Base-by-base conservation (phyloP, 1,140 invertebrate genomes). In the Bathynomus jamesi region DNA sequence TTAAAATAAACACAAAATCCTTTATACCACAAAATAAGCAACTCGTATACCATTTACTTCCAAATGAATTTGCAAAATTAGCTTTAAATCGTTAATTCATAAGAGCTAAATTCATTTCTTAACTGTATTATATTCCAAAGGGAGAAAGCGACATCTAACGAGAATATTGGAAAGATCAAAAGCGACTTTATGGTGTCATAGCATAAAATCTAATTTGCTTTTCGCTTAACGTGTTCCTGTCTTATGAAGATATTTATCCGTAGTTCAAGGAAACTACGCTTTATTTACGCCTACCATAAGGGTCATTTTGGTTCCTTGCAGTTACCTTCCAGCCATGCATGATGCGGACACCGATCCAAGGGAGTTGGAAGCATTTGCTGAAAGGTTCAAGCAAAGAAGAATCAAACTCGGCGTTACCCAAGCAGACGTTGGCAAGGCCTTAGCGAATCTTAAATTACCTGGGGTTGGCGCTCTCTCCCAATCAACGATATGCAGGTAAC, bases 341-440 rank as follows among this genome's bases (percentile, higher is more conserved):
- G 93, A 95, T 82, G 90, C 91, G 10, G 94, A 96, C 83, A 96
- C 94, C 4, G 96, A 99, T 83, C 96, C 96, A 0, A 85, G 95
- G 61, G 97, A 99, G 81, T 85, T 99, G 40, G 97, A 99, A 84
- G 94, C 94, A 7, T 99, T 99, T 82, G 96, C 97, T 4, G 97
- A 99, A 82, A 85, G 95, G 61, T 99, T 99, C 85, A 99, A 99
- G 81, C 97, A 99, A 83, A 85, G 97, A 65, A 87, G 97, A 76
- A 99, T 99, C 78, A 99, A 99, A 83, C 79, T 90, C 28, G 98
- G 98, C 31, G 97, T 99, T 0, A 99, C 98, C 27, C 98, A 99
- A 81, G 96, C 97, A 0, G 96, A 99, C 83, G 96, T 99, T 8
- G 96, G 98, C 21, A 95, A 96, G 79, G 97, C 97, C 0, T 85